Percentiles rank a stretch among this genome's conserved stretches.
These are phyloP conservation scores for Hydrozoanthus tunicans DNA, from an alignment of 64 coral and sea anemone genomes.

Conservation along the genomic window DNA sequence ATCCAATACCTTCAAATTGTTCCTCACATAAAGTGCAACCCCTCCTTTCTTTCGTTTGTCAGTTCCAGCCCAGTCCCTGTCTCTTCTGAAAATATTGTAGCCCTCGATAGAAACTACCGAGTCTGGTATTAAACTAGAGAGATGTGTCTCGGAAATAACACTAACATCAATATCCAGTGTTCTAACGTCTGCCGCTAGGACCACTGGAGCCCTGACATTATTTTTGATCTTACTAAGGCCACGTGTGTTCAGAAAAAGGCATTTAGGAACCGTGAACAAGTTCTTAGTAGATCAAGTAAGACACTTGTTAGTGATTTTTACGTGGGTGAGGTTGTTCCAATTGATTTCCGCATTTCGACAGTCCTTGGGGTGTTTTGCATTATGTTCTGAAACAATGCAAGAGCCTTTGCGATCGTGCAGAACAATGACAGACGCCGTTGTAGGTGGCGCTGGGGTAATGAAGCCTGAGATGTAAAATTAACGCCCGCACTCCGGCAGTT, in stretches of 20 bases:
- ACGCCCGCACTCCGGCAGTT: slow-evolving; percentile 5
- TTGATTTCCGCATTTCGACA: slow-evolving; percentile 3
- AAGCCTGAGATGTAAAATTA: not conserved
- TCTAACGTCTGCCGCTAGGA: not conserved
- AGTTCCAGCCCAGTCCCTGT: not conserved
- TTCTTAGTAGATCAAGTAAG: not conserved
- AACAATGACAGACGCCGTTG: slow-evolving; percentile 25
- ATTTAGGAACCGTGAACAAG: not conserved
- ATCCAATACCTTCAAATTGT: not conserved
- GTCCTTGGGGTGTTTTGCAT: slow-evolving; percentile 20
- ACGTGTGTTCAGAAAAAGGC: too few relatives aligned
- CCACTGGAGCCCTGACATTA: not conserved
- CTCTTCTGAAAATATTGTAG: not conserved
- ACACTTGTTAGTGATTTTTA: not conserved
- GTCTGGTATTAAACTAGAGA: not conserved
- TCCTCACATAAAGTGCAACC: not conserved
- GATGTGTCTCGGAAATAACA: slow-evolving; percentile 1
- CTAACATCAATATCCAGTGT: not conserved
- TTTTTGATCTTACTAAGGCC: too few relatives aligned
- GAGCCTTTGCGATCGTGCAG: slow-evolving; percentile 16
- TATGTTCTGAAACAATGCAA: slow-evolving; percentile 30
- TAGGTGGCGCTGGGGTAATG: slow-evolving; percentile 40
- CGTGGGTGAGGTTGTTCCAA: not conserved
- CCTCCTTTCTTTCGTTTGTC: not conserved
- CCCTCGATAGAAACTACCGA: not conserved